Base-by-base conservation (phyloP, 35 echinoderm and acorn worm species). In the Chiridota heheva region DNA sequence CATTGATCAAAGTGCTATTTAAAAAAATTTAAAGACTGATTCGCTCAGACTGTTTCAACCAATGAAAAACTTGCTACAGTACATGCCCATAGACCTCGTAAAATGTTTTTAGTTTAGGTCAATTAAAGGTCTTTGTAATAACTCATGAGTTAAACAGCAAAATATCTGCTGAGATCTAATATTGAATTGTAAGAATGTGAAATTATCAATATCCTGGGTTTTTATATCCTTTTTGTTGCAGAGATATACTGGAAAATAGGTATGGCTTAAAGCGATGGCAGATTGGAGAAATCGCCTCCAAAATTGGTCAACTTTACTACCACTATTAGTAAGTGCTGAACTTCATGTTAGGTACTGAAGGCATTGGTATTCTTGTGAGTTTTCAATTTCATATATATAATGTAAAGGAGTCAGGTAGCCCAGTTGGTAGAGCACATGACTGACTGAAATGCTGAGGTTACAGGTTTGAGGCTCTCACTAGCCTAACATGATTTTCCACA, bases 191-290 rank as follows among this genome's bases (percentile, higher is more conserved):
- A 13, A 12, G 15, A 45, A 17, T 16, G 8, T 18, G 39, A 44
- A 18, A 72, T 20, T 20, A 32, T 12, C 12, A 18, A 24, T 26
- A 15, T 33, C 39, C 20, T 34, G 12, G 16, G 32, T 71, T 63
- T 8, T 88, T 88, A 32, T 49, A 37, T 28, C 40, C 68, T 78
- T 58, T 51, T 59, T 51, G 53, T 39, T 67, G 22, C 60, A 98
- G 95, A 68, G 76, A 89, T 41, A 61, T 63, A 1, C 70, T 98
- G 24, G 95, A 98, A 56, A 87, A 73, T 28, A 66, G 81, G 20
- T 98, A 98, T 82, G 95, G 88, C 2, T 81, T 98, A 44, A 98
- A 98, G 33, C 42, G 95, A 85, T 98, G 95, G 95, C 95, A 98
- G 37, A 98, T 98, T 81, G 95, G 89, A 58, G 95, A 98, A 61